A percentile compares a stretch with the other conserved stretches of the same genome.
Conservation (phyloP, 92 coral and sea anemone genomes). For the Ricordea florida region DNA sequence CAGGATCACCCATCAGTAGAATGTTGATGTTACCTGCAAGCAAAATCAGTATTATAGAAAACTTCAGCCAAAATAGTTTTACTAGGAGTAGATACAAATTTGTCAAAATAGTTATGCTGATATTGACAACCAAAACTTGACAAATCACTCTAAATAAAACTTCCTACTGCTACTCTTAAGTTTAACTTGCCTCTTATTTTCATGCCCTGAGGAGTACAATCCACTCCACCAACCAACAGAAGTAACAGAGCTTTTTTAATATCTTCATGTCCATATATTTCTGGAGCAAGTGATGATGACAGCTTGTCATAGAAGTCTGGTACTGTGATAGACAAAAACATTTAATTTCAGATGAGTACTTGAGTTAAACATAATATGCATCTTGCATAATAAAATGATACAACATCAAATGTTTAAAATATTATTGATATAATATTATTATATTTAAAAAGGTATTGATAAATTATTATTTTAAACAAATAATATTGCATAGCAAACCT, state of each 20-base stretch:
- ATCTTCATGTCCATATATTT: slow-evolving; percentile 99
- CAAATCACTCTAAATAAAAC: no score
- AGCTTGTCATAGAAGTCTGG: slow-evolving; percentile 96
- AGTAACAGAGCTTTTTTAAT: slow-evolving; percentile 92
- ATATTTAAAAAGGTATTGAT: neutral
- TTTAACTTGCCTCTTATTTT: slow-evolving; percentile 84
- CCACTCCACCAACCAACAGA: slow-evolving; percentile 96
- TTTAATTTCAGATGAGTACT: neutral
- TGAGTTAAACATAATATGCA: neutral
- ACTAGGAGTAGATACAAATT: neutral
- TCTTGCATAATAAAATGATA: neutral
- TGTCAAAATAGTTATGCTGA: neutral
- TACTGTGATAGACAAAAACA: slow-evolving; percentile 46
- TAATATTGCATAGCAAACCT: slow-evolving; percentile 52
- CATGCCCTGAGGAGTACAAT: slow-evolving; percentile 97
- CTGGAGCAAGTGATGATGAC: slow-evolving; percentile 94
- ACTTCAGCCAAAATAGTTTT: neutral
- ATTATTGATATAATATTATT: neutral
- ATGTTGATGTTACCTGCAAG: slow-evolving; percentile 89
- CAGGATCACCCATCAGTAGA: slow-evolving; percentile 98
- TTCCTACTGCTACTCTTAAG: no score
- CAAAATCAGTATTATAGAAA: neutral
- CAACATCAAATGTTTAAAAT: no score
- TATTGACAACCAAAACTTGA: no score
- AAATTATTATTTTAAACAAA: neutral